Base-by-base conservation (phyloP, 1,140 invertebrate species). In the Homalodisca vitripennis region DNA sequence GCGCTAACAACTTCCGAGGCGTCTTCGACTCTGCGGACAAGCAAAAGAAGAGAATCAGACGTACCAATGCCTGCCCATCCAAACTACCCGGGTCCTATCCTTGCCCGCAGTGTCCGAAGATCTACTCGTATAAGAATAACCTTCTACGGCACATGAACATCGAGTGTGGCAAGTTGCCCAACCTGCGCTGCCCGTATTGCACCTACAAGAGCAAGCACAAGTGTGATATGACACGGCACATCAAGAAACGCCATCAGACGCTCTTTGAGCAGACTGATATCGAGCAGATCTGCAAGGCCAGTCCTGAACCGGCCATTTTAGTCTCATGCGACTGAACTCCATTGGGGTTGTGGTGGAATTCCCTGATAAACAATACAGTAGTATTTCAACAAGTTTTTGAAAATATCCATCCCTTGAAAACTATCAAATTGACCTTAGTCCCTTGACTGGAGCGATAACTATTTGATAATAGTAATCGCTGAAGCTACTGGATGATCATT, bases 171-270 rank as follows among this genome's bases (percentile, higher is more conserved):
- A 87, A 88, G 48, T 67, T 71, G 66, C 71, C 68, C 1, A 65
- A 62, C 14, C 70, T 63, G 31, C 46, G 46, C 24, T 92, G 89
- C 79, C 88, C 88, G 12, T 89, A 89, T 78, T 92, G 89, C 78
- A 86, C 89, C 1, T 91, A 92, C 79, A 84, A 87, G 68, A 89
- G 88, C 72, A 92, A 91, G 76, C 89, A 91, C 76, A 91, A 91
- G 82, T 90, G 90, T 87, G 89, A 92, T 80, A 91, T 92, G 75
- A 89, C 88, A 41, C 86, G 90, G 66, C 90, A 92, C 78, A 91
- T 92, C 88, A 89, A 91, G 77, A 85, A 90, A n/a, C 91, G 92
- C 89, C 90, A 92, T 80, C 89, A 90, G 78, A 88, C 89, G 17
- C 27, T 66, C 1, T 57, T 57, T 22, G 46, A 48, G 24, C 66